Evolutionary conservation across 2,113 vertebrate genomes (phyloP), one percentile per base, ranked within the genome.

Genomic region (Periophthalmodon schlosseri): DNA sequence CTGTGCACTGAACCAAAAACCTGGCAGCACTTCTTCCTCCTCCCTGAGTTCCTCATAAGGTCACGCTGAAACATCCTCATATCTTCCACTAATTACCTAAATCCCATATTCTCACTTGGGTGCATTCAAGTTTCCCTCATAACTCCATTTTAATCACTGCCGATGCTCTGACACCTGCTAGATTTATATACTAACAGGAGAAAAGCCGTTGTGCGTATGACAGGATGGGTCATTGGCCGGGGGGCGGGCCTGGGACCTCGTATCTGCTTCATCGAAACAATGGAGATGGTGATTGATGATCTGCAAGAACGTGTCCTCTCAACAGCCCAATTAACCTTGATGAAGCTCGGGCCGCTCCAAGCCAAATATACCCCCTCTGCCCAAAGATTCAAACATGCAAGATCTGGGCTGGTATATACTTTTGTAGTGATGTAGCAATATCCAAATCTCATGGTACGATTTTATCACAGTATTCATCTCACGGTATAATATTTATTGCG

Each of bases 311-410:
- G 76, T 77, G 86, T 91, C 88, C 87, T 92, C 93, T 91, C 93
- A 84, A 88, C 89, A 91, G 91, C 88, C 92, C 93, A 93, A 94
- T 94, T 94, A 94, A 94, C 94, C 94, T 94, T 94, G 94, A 93
- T 90, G 86, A 93, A 90, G 81, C 86, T 91, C 84, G 71, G 75
- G 78, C 84, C 87, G 87, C 90, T 91, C 85, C 88, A 83, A 90
- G 88, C 87, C 86, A 92, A 90, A 90, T 85, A 89, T 92, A 91
- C 57, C 57, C 91, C 82, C 77, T 76, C 86, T 82, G 75, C 79
- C 61, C 73, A 76, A 54, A 56, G 66, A 61, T 81, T 76, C 74
- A 23, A 76, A 70, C 75, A 87, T 79, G 87, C 82, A 88, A 88
- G 84, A 65, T 87, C 83, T 82, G 78, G 75, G 84, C 86, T 82